Evolutionary conservation across 1,140 invertebrate genomes (phyloP), one percentile per base, ranked within the genome.

Genomic region (Drosophila jambulina): DNA sequence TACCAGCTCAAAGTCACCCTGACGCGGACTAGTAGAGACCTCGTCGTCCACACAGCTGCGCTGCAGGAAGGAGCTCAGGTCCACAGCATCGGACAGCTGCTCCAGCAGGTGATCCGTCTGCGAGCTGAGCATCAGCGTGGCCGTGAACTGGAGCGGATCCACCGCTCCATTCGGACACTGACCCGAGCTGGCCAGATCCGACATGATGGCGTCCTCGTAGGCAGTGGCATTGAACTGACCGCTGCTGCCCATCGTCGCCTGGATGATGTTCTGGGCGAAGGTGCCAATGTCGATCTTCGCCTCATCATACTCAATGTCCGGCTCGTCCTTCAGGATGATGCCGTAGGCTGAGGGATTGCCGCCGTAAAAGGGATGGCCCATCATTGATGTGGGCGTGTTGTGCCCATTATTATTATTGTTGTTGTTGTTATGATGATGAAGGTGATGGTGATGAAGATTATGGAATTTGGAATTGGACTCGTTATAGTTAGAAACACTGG

Each of bases 111-210:
- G 96, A 93, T 97, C 96, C 17, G 96, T 95, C 3, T 96, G 95
- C 21, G 95, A 95, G 46, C 95, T 96, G 81, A 97, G 96, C 45
- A 96, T 97, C 23, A 97, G 88, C 0, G 96, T 97, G 1, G 96
- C 96, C 6, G 96, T 96, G 82, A 97, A 97, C 85, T 97, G 96
- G 17, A 97, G 93, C 1, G 96, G 96, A 92, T 97, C 96, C 0
- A 96, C 96, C 4, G 65, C 94, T 1, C 81, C 91, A 29, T 85
- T 92, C 1, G 82, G 72, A 42, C 91, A 87, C 45, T 92, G 90
- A 3, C 58, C 58, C 32, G 77, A 77, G 6, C 95, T 96, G 0
- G 95, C 95, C 94, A 97, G 95, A 84, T 97, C 96, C 1, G 96
- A 96, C 94, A 97, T 96, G 94, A 97, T 96, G 1, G 95, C 95